Base-by-base conservation (phyloP, 2,888 invertebrate species). In the Drosophila anomelani region DNA sequence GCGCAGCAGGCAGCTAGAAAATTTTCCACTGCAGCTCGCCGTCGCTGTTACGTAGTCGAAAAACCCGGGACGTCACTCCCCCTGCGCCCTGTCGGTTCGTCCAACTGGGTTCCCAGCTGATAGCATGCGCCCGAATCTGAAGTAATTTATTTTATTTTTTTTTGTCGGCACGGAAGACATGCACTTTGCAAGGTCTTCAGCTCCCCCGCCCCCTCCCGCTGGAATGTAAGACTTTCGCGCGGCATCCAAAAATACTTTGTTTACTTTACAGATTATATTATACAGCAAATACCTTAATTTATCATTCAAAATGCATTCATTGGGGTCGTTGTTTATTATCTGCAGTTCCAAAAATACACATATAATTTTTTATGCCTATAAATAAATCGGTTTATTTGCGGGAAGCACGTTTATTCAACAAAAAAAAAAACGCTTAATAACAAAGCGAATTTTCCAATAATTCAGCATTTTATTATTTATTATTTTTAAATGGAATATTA, bases 11-110 rank as follows among this genome's bases (percentile, higher is more conserved):
- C 36, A 58, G 56, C 78, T 76, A 60, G 67, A 89, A 81, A 84
- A 84, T 87, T 84, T 84, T 84, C 83, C 83, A 89, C 79, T 87
- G 81, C 75, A 80, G 51, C 59, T 53, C 58, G 47, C 29, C 43
- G 44, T 20, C 32, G 51, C 41, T 80, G 80, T 85, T 81, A 80
- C 81, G 84, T 86, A 69, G 76, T 75, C 72, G 67, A 58, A 41
- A 70, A 47, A 54, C 44, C 43, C 58, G 60, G 51, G 39, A 47
- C 63, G 63, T 15, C 51, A 20, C 51, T 15, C 34, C 34, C 15
- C 12, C 47, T 12, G 12, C 51, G 32, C 34, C 6, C 20, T 9
- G 20, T 13, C 34, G 15, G 49, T 15, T 20, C 51, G 51, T 20
- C 6, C 9, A 10, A 29, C 6, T 36, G 34, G 23, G 51, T 36